Evolutionary conservation across 2,888 invertebrate species (phyloP), one percentile per base, ranked within the genome.

Genomic region (Tuberolachnus salignus): DNA sequence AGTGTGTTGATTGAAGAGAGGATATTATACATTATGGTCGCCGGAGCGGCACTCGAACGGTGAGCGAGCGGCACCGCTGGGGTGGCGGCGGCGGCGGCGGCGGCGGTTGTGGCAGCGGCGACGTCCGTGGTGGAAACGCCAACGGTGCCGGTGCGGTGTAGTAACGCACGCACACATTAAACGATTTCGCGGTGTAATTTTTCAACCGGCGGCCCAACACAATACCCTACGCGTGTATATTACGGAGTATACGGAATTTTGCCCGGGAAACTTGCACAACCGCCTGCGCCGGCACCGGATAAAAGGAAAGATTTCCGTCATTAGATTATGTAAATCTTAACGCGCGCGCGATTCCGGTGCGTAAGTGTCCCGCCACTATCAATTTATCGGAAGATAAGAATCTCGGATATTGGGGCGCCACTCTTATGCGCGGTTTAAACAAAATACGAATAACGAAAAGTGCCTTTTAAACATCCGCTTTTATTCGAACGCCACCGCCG

Each of bases 301-400:
- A n/a, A n/a, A n/a, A n/a, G n/a, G 19, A 42, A 34, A 46, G 34
- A 49, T 61, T 72, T 44, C 49, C 51, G 3, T 34, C 59, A 49
- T 67, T 59, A 34, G 46, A 75, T 75, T 75, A 75, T 75, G 75
- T 21, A 75, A 75, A 75, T 75, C 34, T 34, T 34, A 34, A 34
- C 34, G 34, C 49, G 19, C 23, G 19, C 21, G 23, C 51, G 71
- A 34, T 34, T 34, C 34, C 34, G 34, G 34, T 34, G 8, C 42
- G 34, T 19, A 14, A 34, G 19, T 46, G 49, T 6, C 34, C 34
- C 23, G 49, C 34, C 49, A 19, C 26, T 34, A 3, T 49, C 34
- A 23, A 13, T 44, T n/a, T n/a, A 21, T 42, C n/a, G 8, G 46
- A 3, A 6, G 8, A 72, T 19, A n/a, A 46, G 16, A 44, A 26